Percentiles rank a stretch among this genome's conserved stretches.
phyloP scores from a whole-genome alignment of 2,797 vertebrate species.

The Monodelphis domestica region DNA sequence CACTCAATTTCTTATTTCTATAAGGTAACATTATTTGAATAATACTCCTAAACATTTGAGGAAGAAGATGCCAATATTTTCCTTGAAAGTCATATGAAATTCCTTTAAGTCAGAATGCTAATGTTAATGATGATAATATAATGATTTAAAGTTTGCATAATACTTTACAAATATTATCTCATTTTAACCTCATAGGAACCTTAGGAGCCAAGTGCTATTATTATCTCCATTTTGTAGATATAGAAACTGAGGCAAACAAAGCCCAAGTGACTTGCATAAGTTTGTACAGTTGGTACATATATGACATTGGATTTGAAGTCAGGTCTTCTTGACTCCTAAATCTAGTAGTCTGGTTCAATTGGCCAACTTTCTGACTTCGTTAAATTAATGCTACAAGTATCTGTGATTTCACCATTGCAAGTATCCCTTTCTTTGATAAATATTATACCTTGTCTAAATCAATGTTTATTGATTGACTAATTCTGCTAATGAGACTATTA shows the following conservation, averaged over 20 bases:
- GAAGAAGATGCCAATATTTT: slow-evolving; percentile 20
- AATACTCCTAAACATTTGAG: slow-evolving; percentile 14
- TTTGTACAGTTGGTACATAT: neutral
- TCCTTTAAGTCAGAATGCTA: neutral
- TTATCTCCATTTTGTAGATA: neutral
- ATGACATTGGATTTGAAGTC: neutral
- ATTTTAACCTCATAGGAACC: neutral
- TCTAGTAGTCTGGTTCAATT: neutral
- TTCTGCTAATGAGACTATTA: neutral
- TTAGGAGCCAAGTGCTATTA: neutral
- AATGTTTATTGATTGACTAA: neutral
- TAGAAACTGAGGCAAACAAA: neutral
- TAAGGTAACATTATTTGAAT: neutral
- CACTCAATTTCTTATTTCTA: neutral
- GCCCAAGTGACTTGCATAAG: neutral
- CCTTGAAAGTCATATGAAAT: slow-evolving; percentile 1
- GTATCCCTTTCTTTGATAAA: neutral
- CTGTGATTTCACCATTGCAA: neutral
- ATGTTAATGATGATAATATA: neutral
- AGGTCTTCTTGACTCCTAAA: neutral
- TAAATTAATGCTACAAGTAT: neutral
- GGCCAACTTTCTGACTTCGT: neutral
- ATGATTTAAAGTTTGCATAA: neutral
- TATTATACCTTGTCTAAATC: neutral
- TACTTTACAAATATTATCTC: neutral